A percentile compares a stretch with the other conserved stretches of the same genome.
These are phyloP conservation scores for Branchinecta lynchi DNA, from an alignment of 1,140 invertebrate species.

Conservation along the genomic window DNA sequence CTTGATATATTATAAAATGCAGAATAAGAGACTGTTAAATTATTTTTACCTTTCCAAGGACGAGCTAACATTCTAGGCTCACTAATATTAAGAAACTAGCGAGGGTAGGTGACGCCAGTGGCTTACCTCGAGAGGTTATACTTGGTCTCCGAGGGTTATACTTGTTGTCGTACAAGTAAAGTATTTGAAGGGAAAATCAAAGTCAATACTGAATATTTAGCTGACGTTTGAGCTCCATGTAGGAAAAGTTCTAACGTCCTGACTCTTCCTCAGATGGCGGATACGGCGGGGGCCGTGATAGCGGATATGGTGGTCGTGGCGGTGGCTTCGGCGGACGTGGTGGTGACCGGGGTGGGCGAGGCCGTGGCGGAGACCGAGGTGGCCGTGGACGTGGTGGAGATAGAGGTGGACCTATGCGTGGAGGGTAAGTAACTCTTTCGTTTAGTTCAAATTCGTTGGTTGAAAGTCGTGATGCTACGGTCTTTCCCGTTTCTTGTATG, in stretches of 20 bases:
- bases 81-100: too few species aligned
- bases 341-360: slow-evolving; percentile 26
- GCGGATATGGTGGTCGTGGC: slow-evolving; percentile 24
- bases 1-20: too few species aligned
- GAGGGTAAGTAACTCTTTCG: background rate
- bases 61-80: too few species aligned
- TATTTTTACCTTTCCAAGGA: too few species aligned
- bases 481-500: too few species aligned
- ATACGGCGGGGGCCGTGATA: slow-evolving; percentile 23
- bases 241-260: background rate
- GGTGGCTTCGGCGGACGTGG: slow-evolving; percentile 22
- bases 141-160: background rate
- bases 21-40: too few species aligned
- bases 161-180: background rate
- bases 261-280: slow-evolving; percentile 12
- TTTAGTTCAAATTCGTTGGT: too few species aligned
- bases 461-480: too few species aligned
- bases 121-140: background rate
- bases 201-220: background rate
- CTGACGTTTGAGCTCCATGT: background rate
- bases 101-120: background rate
- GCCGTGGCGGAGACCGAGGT: slow-evolving; percentile 25
- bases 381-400: slow-evolving; percentile 35
- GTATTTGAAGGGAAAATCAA: background rate
- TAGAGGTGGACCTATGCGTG: slow-evolving; percentile 11